Conservation (phyloP, 1,140 invertebrate species). For the Lucilia cuprina region DNA sequence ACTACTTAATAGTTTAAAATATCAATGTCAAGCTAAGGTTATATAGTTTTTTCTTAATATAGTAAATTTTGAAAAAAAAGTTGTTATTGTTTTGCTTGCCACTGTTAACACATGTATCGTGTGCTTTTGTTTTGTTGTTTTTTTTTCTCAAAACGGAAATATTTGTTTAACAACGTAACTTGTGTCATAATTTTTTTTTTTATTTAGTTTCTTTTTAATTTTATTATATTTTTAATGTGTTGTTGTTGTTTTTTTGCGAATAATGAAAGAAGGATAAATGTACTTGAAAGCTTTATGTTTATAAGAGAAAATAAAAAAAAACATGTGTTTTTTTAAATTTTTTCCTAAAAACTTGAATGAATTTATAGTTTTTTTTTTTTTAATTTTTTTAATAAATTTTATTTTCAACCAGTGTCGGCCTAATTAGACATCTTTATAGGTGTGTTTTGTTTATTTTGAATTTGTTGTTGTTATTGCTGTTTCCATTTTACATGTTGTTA, state of each 20-base stretch:
- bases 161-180: constrained; percentile 31
- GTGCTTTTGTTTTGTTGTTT: no score
- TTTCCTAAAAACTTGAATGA: background rate
- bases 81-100: background rate
- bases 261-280: background rate
- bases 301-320: background rate
- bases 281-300: background rate
- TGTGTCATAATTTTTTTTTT: constrained; percentile 5
- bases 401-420: background rate
- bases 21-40: no score
- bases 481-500: background rate
- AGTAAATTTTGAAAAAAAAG: no score
- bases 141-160: constrained; percentile 22
- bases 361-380: background rate
- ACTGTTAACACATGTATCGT: background rate
- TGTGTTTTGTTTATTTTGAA: constrained; percentile 9
- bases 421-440: constrained; percentile 35
- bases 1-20: no score
- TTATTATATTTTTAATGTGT: background rate
- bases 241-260: background rate
- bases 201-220: background rate
- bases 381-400: background rate
- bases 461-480: background rate
- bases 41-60: no score
- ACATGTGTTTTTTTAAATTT: background rate